phyloP scores from a whole-genome alignment of 2,113 vertebrate species.

The Myocastor coypus region DNA sequence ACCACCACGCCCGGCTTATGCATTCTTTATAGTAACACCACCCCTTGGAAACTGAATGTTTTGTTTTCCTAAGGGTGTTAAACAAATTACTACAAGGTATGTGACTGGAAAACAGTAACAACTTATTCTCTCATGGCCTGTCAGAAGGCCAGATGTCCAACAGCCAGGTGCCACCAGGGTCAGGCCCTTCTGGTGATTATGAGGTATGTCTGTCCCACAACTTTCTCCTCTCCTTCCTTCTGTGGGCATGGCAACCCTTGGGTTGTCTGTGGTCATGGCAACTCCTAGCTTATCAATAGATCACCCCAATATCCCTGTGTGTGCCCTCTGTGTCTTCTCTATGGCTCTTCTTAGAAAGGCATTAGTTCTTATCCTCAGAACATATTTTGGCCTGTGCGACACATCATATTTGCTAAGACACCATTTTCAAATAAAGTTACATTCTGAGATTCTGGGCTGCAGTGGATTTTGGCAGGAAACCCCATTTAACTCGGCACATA shows the following conservation, averaged over 20 bases:
- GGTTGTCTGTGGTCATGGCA: neutral
- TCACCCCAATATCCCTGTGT: neutral
- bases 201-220: neutral
- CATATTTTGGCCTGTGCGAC: neutral
- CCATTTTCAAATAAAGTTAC: slow-evolving; percentile 3
- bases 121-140: neutral
- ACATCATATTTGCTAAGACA: neutral
- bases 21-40: neutral
- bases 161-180: neutral
- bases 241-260: neutral
- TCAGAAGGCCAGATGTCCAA: neutral
- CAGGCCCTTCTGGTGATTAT: neutral
- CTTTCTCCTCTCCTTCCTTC: neutral
- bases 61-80: neutral
- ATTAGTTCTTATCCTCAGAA: neutral
- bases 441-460: neutral
- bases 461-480: neutral
- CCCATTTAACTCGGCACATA: neutral
- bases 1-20: no score
- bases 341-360: neutral
- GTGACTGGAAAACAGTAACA: neutral
- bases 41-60: neutral
- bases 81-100: neutral
- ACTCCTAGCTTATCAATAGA: neutral
- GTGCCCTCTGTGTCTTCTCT: neutral